Evolutionary conservation across 2,888 invertebrate genomes (phyloP), one percentile per base, ranked within the genome.

Genomic region (Andrena chrysosceles): DNA sequence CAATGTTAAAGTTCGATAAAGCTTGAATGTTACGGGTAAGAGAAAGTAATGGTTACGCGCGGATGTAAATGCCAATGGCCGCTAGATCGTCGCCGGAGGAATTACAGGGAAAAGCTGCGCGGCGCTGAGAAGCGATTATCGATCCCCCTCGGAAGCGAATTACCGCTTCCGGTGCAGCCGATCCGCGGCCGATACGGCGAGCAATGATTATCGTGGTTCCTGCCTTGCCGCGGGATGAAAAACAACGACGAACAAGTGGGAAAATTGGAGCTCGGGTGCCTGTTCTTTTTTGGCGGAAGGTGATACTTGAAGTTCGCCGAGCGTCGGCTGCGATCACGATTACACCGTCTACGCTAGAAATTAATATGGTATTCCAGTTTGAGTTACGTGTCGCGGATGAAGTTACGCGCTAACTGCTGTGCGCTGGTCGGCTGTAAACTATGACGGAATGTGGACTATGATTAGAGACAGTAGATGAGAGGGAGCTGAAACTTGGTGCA

Each of bases 111-210:
- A 62, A 70, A 49, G 49, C 69, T 67, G 54, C n/a, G 8, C 16
- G 49, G 8, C 33, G 71, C 49, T 35, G 62, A 59, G 66, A 68
- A 77, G 42, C 49, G 63, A 77, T 59, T 72, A 81, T 73, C 77
- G 81, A 77, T 77, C 42, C 78, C 52, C 23, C 72, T 64, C 63
- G 33, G 56, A 68, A 77, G 42, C 68, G 59, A 68, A 64, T 81
- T 73, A 72, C 62, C 62, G 42, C 26, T 70, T 80, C 69, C 79
- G 71, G 62, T 68, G 59, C 49, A 60, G 48, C 72, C 63, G 63
- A 64, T 73, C 69, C 42, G 63, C 13, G n/a, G 49, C 78, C 42
- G 64, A 66, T 74, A 74, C 59, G 16, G 23, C 35, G 60, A 49
- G 35, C 63, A 63, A 68, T 77, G 62, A 81, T 69, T 74, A 74